These are phyloP conservation scores for Acrocephalus arundinaceus DNA, from an alignment of 2,113 vertebrate genomes.

Conservation along the genomic window DNA sequence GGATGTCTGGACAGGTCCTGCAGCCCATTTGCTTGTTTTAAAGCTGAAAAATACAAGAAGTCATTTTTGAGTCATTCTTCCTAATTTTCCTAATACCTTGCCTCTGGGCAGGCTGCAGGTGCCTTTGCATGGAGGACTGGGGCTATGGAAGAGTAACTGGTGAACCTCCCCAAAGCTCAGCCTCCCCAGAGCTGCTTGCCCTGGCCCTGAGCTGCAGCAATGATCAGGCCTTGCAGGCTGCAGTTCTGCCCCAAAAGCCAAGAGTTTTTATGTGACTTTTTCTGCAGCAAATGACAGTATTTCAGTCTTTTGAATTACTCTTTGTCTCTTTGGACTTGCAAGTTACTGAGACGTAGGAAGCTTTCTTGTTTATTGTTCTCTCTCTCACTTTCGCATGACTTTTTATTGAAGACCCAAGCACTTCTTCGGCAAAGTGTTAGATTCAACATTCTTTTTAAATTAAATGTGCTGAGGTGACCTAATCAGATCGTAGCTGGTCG, in stretches of 20 bases:
- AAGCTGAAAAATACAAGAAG: neutral
- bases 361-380: slow-evolving; percentile 20
- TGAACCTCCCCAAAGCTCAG: neutral
- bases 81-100: neutral
- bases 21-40: neutral
- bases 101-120: neutral
- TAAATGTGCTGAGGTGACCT: slow-evolving; percentile 44
- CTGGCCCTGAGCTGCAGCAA: neutral
- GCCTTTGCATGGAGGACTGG: neutral
- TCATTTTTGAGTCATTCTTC: neutral
- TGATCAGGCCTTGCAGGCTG: neutral
- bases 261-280: neutral
- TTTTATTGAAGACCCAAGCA: neutral
- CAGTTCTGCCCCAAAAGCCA: neutral
- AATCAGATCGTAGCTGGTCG: slow-evolving; percentile 47
- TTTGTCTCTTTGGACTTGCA: neutral
- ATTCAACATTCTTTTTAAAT: slow-evolving; percentile 52
- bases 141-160: neutral
- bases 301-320: neutral
- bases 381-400: slow-evolving; percentile 45
- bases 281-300: neutral
- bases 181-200: neutral
- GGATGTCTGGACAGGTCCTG: neutral
- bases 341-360: neutral
- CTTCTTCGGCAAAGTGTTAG: slow-evolving; percentile 39